Conservation (phyloP, 2,888 invertebrate species). For the Lymantria monacha region DNA sequence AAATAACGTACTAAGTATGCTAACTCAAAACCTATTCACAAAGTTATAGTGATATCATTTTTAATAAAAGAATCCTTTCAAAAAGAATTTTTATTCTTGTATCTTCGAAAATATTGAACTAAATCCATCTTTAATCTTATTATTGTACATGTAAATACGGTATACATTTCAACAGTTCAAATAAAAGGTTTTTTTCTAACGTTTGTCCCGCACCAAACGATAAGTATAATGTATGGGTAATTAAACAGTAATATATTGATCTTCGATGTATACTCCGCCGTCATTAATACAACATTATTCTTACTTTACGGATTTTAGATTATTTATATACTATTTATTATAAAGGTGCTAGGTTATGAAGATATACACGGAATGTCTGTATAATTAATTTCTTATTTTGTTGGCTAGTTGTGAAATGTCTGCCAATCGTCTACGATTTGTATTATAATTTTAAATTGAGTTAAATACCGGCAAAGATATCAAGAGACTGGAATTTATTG, state of each 20-base stretch:
- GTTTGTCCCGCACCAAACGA: slow-evolving; percentile 46
- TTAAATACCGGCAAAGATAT: slow-evolving; percentile 23
- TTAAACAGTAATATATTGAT: slow-evolving; percentile 73
- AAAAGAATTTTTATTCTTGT: background rate
- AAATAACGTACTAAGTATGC: too few species aligned
- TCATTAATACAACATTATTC: slow-evolving; percentile 71
- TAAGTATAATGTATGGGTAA: slow-evolving; percentile 79
- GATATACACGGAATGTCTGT: slow-evolving; percentile 24
- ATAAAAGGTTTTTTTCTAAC: slow-evolving; percentile 61
- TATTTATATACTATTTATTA: slow-evolving; percentile 57
- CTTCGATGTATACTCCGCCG: slow-evolving; percentile 61
- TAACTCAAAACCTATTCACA: too few species aligned
- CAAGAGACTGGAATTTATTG: slow-evolving; percentile 24
- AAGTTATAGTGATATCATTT: too few species aligned
- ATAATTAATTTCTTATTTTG: slow-evolving; percentile 39
- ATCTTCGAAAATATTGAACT: slow-evolving; percentile 14
- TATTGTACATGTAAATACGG: slow-evolving; percentile 70
- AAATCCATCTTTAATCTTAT: slow-evolving; percentile 59
- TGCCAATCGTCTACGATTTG: slow-evolving; percentile 21
- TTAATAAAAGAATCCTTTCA: background rate
- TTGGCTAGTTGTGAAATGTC: slow-evolving; percentile 23
- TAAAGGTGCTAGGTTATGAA: slow-evolving; percentile 35
- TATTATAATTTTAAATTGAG: slow-evolving; percentile 25
- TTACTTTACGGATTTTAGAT: slow-evolving; percentile 63
- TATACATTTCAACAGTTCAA: slow-evolving; percentile 63